A percentile compares a stretch with the other conserved stretches of the same genome.
Evolutionary conservation across 2,888 invertebrate genomes (phyloP).

Genomic region (Limnephilus lunatus): DNA sequence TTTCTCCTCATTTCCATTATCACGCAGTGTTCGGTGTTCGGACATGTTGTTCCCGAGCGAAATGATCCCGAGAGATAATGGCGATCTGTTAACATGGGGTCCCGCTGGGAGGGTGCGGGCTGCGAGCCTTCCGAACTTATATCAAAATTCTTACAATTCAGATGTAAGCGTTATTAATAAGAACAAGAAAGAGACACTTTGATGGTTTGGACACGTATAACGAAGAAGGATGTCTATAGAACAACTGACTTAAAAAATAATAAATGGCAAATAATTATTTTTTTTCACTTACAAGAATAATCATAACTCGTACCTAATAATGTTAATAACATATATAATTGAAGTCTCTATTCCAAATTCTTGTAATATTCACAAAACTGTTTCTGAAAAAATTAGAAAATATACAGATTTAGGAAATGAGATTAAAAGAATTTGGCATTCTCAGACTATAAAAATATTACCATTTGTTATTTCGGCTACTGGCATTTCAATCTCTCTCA

Average conservation of each 20-base stretch:
- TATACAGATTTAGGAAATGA: too few species aligned
- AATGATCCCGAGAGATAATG: conserved; percentile 39
- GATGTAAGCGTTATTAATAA: not conserved
- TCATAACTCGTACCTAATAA: too few species aligned
- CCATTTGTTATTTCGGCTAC: too few species aligned
- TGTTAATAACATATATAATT: too few species aligned
- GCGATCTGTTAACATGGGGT: conserved; percentile 59
- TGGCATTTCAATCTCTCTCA: too few species aligned
- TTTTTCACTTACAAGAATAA: too few species aligned
- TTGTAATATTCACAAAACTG: too few species aligned
- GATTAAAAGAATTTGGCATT: too few species aligned
- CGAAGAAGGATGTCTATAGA: not conserved
- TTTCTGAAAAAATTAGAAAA: too few species aligned
- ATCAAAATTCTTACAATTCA: conserved; percentile 9
- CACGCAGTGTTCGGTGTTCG: conserved; percentile 16
- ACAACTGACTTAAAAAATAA: not conserved
- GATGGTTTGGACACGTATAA: not conserved
- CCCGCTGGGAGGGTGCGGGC: conserved; percentile 56
- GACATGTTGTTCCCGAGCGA: conserved; percentile 10
- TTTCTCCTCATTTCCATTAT: not conserved
- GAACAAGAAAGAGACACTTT: not conserved
- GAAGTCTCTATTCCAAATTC: too few species aligned
- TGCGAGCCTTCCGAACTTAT: conserved; percentile 55
- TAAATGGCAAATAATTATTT: too few species aligned
- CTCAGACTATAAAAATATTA: too few species aligned